phyloP scores from a whole-genome alignment of 2,888 invertebrate species.

The Calliphora vomitoria region DNA sequence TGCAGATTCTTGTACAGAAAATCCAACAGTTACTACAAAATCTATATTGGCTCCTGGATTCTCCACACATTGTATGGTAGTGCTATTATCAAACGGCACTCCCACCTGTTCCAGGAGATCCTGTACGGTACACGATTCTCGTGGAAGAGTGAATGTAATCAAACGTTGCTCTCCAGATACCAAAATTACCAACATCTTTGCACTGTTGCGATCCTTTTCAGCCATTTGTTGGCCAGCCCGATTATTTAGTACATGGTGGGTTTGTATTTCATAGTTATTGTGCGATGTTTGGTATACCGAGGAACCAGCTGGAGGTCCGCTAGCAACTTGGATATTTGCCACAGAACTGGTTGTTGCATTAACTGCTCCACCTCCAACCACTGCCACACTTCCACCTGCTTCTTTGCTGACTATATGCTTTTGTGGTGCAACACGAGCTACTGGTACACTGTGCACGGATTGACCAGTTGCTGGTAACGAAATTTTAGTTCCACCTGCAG shows the following conservation, averaged over 20 bases:
- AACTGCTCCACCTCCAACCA: background rate
- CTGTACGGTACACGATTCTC: conserved; percentile 92
- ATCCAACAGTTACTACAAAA: conserved; percentile 91
- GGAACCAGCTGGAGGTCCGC: conserved; percentile 75
- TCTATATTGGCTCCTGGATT: conserved; percentile 91
- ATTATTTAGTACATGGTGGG: conserved; percentile 84
- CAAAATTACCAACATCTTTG: conserved; percentile 92
- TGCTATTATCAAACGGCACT: conserved; percentile 89
- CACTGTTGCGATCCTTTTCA: conserved; percentile 86
- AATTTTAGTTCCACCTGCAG: conserved; percentile 73
- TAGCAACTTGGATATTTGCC: conserved; percentile 42
- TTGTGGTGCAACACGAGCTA: conserved; percentile 77
- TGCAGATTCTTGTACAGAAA: conserved; percentile 83
- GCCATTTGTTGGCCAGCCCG: conserved; percentile 81
- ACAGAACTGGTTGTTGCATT: conserved; percentile 33
- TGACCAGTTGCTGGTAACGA: conserved; percentile 74
- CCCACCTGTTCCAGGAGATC: conserved; percentile 91
- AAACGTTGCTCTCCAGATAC: conserved; percentile 92
- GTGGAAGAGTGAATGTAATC: conserved; percentile 92
- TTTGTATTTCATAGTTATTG: conserved; percentile 84
- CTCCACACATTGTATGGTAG: conserved; percentile 90
- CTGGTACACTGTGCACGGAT: conserved; percentile 72
- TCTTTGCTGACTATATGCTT: conserved; percentile 69
- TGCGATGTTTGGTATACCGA: conserved; percentile 83
- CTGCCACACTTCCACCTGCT: conserved; percentile 12